A percentile compares a stretch with the other conserved stretches of the same genome.
Conservation (phyloP, 2,888 invertebrate genomes). For the Drosophila histrio region DNA sequence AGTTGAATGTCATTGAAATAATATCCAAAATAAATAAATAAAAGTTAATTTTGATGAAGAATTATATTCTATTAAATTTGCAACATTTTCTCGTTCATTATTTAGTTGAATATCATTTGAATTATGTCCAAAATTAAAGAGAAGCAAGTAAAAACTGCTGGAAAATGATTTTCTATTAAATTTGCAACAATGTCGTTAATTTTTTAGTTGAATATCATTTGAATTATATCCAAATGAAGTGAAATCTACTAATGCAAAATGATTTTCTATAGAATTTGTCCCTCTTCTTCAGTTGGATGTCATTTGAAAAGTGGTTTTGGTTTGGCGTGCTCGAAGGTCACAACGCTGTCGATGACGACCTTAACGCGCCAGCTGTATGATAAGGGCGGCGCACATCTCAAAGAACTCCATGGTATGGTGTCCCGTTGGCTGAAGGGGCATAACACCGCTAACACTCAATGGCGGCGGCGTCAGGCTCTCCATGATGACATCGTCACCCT, state of each 20-base stretch:
- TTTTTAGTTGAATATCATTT: background rate
- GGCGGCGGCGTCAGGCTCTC: slow-evolving; percentile 84
- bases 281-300: background rate
- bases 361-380: slow-evolving; percentile 97
- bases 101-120: background rate
- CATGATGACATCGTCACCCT: slow-evolving; percentile 84
- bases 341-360: background rate
- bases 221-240: background rate
- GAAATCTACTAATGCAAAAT: too few species aligned
- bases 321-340: background rate
- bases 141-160: background rate
- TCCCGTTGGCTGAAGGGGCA: slow-evolving; percentile 86
- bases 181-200: background rate
- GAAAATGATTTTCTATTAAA: background rate
- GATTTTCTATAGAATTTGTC: too few species aligned
- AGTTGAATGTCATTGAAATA: background rate
- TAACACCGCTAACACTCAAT: slow-evolving; percentile 68
- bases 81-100: background rate
- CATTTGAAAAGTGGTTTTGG: background rate
- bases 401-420: slow-evolving; percentile 99
- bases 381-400: slow-evolving; percentile 99
- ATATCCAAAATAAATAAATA: background rate
- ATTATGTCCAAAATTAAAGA: background rate
- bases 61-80: background rate
- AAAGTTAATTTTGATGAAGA: background rate